phyloP scores from a whole-genome alignment of 2,113 vertebrate genomes.

The Solea solea region DNA sequence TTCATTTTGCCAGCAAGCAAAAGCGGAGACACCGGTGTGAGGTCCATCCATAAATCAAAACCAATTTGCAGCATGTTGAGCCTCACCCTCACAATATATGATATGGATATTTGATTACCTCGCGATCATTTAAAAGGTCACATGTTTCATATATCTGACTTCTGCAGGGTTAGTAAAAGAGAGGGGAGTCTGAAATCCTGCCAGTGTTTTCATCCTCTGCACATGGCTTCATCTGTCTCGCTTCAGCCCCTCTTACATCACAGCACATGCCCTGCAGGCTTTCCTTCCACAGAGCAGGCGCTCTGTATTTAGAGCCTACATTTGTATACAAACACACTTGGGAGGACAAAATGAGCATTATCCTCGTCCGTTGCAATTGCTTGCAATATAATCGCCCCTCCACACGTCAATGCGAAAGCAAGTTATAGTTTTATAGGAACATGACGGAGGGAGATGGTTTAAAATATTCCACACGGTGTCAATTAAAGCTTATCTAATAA shows the following conservation, averaged over 20 bases:
- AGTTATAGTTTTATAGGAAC: conserved; percentile 21
- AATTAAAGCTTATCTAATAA: conserved; percentile 34
- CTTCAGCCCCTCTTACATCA: conserved; percentile 68
- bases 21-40: not conserved
- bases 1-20: not conserved
- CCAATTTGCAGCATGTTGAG: not conserved
- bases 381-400: conserved; percentile 64
- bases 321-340: conserved; percentile 51
- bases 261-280: conserved; percentile 47
- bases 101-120: conserved; percentile 2
- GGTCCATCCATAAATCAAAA: not conserved
- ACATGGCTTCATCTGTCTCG: conserved; percentile 59
- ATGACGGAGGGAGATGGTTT: conserved; percentile 23
- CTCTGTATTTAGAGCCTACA: conserved; percentile 57
- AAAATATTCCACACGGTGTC: not conserved
- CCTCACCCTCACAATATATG: not conserved
- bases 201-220: conserved; percentile 48
- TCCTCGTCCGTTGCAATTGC: conserved; percentile 32
- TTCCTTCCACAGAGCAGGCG: conserved; percentile 49
- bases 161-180: conserved; percentile 16
- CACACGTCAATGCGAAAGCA: conserved; percentile 43
- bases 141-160: conserved; percentile 12
- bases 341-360: conserved; percentile 39
- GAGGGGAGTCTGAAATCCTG: conserved; percentile 31
- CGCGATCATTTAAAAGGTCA: not conserved